phyloP scores from a whole-genome alignment of 2,797 vertebrate species.

The Pantherophis vulpinus region DNA sequence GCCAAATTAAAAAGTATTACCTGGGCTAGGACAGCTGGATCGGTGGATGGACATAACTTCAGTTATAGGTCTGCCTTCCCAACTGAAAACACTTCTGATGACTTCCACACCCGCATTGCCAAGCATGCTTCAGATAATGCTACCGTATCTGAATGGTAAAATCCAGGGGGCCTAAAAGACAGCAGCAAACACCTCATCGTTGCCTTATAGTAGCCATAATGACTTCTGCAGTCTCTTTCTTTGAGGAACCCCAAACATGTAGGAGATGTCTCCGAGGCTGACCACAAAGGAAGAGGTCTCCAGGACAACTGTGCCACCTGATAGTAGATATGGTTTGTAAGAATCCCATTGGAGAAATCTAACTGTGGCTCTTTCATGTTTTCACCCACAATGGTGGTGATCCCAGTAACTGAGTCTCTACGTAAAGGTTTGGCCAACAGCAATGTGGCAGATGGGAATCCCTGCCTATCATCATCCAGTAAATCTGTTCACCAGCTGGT shows the following conservation, averaged over 20 bases:
- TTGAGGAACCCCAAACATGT: neutral
- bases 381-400: too few species aligned
- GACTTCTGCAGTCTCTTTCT: neutral
- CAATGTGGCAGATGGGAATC: neutral
- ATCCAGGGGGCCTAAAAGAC: neutral
- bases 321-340: neutral
- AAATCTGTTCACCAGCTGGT: neutral
- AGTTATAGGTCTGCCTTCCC: neutral
- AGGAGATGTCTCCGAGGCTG: neutral
- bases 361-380: neutral
- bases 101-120: neutral
- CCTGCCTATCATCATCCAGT: neutral
- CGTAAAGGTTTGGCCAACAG: neutral
- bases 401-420: neutral
- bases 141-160: neutral
- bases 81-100: neutral
- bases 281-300: neutral
- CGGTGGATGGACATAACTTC: neutral
- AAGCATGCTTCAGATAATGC: neutral
- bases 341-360: neutral
- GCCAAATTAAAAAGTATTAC: neutral
- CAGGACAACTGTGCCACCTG: neutral
- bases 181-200: neutral
- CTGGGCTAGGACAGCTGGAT: neutral
- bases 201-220: neutral